Percentiles rank a stretch among this genome's conserved stretches.
These are phyloP conservation scores for Athene cunicularia DNA, from an alignment of 2,113 vertebrate genomes.

Conservation along the genomic window DNA sequence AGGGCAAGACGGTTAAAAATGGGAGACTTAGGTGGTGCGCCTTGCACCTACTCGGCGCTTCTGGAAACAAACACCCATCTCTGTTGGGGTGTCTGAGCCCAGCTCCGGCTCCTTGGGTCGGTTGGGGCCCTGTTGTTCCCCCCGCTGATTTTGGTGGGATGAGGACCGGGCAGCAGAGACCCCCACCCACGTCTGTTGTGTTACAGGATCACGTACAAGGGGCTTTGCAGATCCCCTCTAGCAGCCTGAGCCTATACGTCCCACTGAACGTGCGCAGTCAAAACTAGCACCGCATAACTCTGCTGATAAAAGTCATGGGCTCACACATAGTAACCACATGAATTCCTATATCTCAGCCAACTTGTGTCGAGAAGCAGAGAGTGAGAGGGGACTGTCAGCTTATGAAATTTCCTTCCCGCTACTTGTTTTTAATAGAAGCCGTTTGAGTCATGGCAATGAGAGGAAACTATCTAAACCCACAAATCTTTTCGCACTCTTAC, in stretches of 20 bases:
- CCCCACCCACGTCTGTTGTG: fast-evolving
- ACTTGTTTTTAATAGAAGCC: slow-evolving; percentile 35
- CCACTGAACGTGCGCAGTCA: background rate
- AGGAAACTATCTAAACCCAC: slow-evolving; percentile 63
- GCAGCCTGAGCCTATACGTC: background rate
- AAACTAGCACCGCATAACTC: background rate
- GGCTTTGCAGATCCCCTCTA: background rate
- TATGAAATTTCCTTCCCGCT: slow-evolving; percentile 48
- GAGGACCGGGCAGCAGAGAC: background rate
- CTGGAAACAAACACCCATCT: background rate
- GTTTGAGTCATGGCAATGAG: slow-evolving; percentile 42
- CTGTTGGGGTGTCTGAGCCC: background rate
- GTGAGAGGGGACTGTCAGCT: slow-evolving; percentile 30
- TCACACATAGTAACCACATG: background rate
- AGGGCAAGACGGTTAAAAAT: background rate
- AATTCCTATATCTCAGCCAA: slow-evolving; percentile 39
- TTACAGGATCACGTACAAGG: fast-evolving
- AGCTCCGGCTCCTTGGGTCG: background rate
- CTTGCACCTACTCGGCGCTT: background rate
- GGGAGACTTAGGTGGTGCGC: background rate
- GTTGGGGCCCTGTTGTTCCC: fast-evolving
- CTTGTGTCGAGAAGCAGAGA: slow-evolving; percentile 1
- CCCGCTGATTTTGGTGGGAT: background rate
- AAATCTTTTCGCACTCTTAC: background rate
- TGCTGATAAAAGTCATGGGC: background rate